Evolutionary conservation across 2,888 invertebrate species (phyloP).

Genomic region (Cantharis lateralis): DNA sequence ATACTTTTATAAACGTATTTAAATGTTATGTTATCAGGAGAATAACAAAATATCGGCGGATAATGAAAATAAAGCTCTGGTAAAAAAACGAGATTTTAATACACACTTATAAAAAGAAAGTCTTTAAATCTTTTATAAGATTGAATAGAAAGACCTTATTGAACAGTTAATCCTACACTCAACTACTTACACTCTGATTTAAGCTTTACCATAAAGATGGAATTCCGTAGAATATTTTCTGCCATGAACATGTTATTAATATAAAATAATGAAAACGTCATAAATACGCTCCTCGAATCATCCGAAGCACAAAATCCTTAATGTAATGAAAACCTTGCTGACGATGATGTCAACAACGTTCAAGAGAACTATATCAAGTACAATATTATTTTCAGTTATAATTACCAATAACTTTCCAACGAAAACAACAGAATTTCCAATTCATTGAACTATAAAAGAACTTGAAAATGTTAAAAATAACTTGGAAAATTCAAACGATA

Average conservation of each 20-base stretch:
- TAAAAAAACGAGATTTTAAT: not conserved
- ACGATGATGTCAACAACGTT: not conserved
- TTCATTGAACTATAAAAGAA: not conserved
- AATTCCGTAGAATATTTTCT: not conserved
- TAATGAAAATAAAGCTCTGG: not conserved
- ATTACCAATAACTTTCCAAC: not conserved
- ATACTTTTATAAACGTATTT: not conserved
- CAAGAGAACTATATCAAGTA: not conserved
- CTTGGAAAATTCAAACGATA: no score
- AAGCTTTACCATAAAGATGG: not conserved
- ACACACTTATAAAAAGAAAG: not conserved
- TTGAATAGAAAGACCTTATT: not conserved
- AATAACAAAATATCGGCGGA: not conserved
- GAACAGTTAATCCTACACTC: not conserved
- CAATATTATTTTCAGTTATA: not conserved
- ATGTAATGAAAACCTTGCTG: not conserved
- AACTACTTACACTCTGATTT: not conserved
- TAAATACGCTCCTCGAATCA: not conserved
- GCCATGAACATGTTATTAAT: not conserved
- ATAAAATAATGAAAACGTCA: not conserved
- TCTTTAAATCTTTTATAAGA: not conserved
- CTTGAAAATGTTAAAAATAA: not conserved
- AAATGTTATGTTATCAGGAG: not conserved
- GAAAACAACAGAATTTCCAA: not conserved
- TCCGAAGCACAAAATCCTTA: not conserved